phyloP scores from a whole-genome alignment of 2,888 invertebrate species.

The Coremacera marginata region DNA sequence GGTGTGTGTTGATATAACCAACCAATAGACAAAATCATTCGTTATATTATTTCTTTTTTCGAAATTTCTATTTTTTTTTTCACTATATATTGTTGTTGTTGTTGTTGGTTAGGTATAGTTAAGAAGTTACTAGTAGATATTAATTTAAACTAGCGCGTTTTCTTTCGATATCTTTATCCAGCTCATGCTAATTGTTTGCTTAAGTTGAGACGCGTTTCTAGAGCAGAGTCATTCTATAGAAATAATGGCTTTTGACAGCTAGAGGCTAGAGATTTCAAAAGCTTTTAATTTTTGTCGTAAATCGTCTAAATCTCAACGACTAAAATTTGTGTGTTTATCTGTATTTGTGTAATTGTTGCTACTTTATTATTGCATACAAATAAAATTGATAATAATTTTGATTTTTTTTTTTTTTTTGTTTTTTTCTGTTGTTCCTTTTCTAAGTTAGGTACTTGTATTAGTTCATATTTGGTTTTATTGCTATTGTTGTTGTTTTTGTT shows the following conservation, averaged over 20 bases:
- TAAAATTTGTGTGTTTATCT: constrained; percentile 8
- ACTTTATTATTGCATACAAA: constrained; percentile 47
- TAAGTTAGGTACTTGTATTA: constrained; percentile 43
- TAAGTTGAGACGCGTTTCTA: neutral
- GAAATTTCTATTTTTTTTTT: neutral
- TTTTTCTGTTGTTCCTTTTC: constrained; percentile 45
- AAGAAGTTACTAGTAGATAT: neutral
- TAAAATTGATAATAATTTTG: constrained; percentile 51
- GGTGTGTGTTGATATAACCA: neutral
- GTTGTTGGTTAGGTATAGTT: neutral
- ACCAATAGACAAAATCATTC: constrained; percentile 5
- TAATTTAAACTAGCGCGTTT: constrained; percentile 15
- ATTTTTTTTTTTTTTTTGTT: constrained; percentile 42
- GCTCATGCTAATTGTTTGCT: neutral
- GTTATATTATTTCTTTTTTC: neutral
- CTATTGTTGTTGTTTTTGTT: neutral
- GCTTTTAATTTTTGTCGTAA: constrained; percentile 12
- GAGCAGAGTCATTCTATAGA: neutral
- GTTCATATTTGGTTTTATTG: constrained; percentile 40
- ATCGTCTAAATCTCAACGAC: neutral
- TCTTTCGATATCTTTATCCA: constrained; percentile 4
- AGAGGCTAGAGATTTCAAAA: neutral
- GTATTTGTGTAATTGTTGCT: constrained; percentile 38
- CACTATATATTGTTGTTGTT: neutral
- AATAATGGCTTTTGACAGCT: constrained; percentile 12